Conservation (phyloP, 1,140 invertebrate species). For the Heliconius hermathena region DNA sequence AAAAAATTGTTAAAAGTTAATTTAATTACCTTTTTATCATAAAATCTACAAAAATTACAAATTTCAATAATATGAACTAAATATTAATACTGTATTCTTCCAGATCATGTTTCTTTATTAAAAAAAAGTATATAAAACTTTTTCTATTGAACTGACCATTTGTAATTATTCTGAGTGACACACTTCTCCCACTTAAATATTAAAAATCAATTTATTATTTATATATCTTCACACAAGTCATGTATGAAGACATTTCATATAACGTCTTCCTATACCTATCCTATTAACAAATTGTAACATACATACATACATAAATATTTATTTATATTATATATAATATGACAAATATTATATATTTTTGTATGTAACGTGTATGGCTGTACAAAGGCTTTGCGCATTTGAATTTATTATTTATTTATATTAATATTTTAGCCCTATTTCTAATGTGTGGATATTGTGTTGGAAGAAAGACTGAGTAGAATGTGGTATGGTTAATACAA, state of each 20-base stretch:
- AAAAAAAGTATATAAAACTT: no score
- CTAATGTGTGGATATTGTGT: slow-evolving; percentile 18
- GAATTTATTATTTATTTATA: slow-evolving; percentile 25
- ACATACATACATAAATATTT: not conserved
- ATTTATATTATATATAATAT: not conserved
- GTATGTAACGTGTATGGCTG: slow-evolving; percentile 19
- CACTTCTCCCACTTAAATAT: no score
- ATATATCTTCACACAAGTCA: not conserved
- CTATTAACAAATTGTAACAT: not conserved
- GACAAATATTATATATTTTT: slow-evolving; percentile 14
- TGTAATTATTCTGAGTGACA: no score
- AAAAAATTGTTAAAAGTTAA: no score
- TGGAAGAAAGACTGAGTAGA: slow-evolving; percentile 36
- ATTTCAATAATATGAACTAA: no score
- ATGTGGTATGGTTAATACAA: slow-evolving; percentile 8
- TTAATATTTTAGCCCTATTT: slow-evolving; percentile 20
- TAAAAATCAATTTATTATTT: not conserved
- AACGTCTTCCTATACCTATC: not conserved
- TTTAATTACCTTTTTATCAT: no score
- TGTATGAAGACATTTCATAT: not conserved
- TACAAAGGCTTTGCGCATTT: slow-evolving; percentile 2
- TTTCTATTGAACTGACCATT: no score
- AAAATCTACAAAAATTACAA: no score
- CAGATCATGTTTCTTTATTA: no score
- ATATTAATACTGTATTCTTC: no score